These are phyloP conservation scores for Nesometra sesokonis DNA, from an alignment of 35 echinoderm and acorn worm species.

Conservation along the genomic window DNA sequence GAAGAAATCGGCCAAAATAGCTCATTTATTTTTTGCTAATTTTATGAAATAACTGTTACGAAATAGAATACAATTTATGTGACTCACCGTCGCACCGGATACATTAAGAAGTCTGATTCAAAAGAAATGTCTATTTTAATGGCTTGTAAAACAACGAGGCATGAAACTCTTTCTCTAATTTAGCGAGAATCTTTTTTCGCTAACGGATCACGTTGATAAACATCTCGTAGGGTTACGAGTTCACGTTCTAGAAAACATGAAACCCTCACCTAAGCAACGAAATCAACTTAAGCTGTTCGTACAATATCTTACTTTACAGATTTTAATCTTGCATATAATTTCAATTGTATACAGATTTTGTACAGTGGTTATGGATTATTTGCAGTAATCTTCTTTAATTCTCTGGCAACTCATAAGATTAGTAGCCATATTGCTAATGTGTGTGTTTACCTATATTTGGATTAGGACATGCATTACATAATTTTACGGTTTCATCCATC, in stretches of 20 bases:
- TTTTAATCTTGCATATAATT: neutral
- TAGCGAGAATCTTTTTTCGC: neutral
- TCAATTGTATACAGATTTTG: neutral
- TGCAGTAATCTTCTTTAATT: neutral
- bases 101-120: no score
- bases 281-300: neutral
- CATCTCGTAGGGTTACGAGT: neutral
- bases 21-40: no score
- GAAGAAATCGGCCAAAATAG: no score
- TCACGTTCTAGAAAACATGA: neutral
- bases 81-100: no score
- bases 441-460: neutral
- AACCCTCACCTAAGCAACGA: neutral
- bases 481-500: no score
- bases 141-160: no score
- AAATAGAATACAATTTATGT: no score
- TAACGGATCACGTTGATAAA: neutral
- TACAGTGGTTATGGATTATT: neutral
- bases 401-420: neutral
- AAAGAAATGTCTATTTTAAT: no score
- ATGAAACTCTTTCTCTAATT: neutral
- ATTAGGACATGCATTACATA: no score
- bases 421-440: neutral
- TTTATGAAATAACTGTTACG: no score
- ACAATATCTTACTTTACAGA: neutral